Evolutionary conservation across 2,888 invertebrate species (phyloP).

Genomic region (Synanthedon andrenaeformis): DNA sequence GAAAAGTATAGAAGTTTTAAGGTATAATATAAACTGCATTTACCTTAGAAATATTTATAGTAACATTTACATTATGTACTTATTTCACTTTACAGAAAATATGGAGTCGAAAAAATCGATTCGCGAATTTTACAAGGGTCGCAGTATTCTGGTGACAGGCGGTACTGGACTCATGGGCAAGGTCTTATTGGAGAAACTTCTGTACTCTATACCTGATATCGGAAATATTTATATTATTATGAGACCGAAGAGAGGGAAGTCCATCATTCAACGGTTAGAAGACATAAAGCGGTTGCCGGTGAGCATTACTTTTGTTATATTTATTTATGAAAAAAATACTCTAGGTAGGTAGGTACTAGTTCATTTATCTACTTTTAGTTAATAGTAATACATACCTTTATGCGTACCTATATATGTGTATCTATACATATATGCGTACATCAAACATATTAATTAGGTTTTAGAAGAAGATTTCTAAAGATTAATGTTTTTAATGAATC

Average conservation of each 20-base stretch:
- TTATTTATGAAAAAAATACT: neutral
- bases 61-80: too few species aligned
- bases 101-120: slow-evolving; percentile 59
- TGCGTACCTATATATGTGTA: neutral
- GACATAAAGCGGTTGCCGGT: slow-evolving; percentile 74
- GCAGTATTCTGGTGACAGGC: slow-evolving; percentile 71
- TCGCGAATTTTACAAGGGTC: slow-evolving; percentile 70
- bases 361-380: too few species aligned
- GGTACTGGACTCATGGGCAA: slow-evolving; percentile 76
- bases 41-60: too few species aligned
- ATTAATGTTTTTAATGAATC: too few species aligned
- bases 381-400: neutral
- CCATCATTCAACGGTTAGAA: slow-evolving; percentile 68
- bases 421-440: neutral
- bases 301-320: slow-evolving; percentile 17
- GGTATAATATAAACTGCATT: too few species aligned
- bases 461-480: too few species aligned
- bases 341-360: too few species aligned
- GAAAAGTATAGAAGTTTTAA: too few species aligned
- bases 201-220: slow-evolving; percentile 72
- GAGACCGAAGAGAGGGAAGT: slow-evolving; percentile 73
- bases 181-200: slow-evolving; percentile 73
- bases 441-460: too few species aligned
- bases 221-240: slow-evolving; percentile 72
- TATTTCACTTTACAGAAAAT: slow-evolving; percentile 11